A percentile compares a stretch with the other conserved stretches of the same genome.
These are phyloP conservation scores for Urocitellus parryii DNA, from an alignment of 2,113 vertebrate species.

Conservation along the genomic window DNA sequence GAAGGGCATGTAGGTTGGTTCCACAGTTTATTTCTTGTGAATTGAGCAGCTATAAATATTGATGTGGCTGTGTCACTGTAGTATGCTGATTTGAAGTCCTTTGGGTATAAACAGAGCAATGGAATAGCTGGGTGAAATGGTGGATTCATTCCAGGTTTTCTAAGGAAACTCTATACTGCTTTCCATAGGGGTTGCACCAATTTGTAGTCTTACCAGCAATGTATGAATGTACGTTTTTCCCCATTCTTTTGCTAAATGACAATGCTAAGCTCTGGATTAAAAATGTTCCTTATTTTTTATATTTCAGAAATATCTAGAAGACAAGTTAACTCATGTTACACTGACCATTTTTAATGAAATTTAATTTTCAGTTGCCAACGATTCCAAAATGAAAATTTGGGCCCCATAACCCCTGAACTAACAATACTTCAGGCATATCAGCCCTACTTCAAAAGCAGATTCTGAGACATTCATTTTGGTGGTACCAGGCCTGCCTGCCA, in stretches of 20 bases:
- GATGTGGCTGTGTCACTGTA: no score
- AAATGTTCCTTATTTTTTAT: neutral
- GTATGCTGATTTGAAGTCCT: no score
- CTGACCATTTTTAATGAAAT: neutral
- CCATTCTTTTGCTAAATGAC: neutral
- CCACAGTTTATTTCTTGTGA: no score
- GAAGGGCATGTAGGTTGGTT: no score
- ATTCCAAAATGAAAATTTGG: neutral
- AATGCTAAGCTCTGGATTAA: neutral
- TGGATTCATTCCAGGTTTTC: no score
- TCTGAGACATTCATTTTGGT: neutral
- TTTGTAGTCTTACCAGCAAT: no score
- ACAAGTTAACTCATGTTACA: neutral
- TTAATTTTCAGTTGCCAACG: neutral
- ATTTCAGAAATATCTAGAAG: conserved; percentile 39
- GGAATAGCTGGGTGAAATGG: no score
- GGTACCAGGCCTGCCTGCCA: neutral
- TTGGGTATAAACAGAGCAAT: no score
- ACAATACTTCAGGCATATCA: neutral
- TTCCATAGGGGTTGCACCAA: no score
- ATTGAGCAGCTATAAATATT: no score
- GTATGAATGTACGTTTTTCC: no score
- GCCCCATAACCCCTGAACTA: neutral
- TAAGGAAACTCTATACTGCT: no score
- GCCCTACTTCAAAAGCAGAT: neutral